Evolutionary conservation across 2,888 invertebrate species (phyloP).

Genomic region (Trimorus sp.): DNA sequence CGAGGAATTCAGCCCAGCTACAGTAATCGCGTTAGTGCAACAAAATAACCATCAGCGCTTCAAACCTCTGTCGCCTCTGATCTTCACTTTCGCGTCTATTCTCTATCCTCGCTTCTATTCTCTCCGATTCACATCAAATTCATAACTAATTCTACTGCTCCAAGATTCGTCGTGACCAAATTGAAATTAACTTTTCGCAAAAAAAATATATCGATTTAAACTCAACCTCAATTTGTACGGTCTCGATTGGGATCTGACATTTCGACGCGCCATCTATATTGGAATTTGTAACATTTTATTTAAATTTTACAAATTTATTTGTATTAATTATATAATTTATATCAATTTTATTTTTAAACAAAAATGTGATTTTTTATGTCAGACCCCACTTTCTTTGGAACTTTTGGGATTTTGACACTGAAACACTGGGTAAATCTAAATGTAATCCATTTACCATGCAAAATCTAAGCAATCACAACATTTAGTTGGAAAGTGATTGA

Average conservation of each 20-base stretch:
- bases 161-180: background rate
- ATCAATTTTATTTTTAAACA: too few relatives aligned
- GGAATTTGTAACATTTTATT: too few relatives aligned
- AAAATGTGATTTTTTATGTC: too few relatives aligned
- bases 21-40: constrained; percentile 80
- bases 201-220: too few relatives aligned
- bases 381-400: too few relatives aligned
- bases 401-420: too few relatives aligned
- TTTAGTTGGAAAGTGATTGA: constrained; percentile 58
- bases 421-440: constrained; percentile 15
- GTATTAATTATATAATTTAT: too few relatives aligned
- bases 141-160: constrained; percentile 22
- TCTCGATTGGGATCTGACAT: too few relatives aligned
- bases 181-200: too few relatives aligned
- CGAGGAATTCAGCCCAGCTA: constrained; percentile 83
- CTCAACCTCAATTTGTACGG: too few relatives aligned
- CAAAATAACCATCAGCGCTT: constrained; percentile 70
- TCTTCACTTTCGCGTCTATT: constrained; percentile 75
- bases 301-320: too few relatives aligned
- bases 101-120: constrained; percentile 60
- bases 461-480: constrained; percentile 73
- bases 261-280: too few relatives aligned
- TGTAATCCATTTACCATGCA: constrained; percentile 72
- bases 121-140: constrained; percentile 40
- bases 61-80: constrained; percentile 62